Conservation (phyloP, 2,113 vertebrate genomes). For the Cricetomys ansorgei region DNA sequence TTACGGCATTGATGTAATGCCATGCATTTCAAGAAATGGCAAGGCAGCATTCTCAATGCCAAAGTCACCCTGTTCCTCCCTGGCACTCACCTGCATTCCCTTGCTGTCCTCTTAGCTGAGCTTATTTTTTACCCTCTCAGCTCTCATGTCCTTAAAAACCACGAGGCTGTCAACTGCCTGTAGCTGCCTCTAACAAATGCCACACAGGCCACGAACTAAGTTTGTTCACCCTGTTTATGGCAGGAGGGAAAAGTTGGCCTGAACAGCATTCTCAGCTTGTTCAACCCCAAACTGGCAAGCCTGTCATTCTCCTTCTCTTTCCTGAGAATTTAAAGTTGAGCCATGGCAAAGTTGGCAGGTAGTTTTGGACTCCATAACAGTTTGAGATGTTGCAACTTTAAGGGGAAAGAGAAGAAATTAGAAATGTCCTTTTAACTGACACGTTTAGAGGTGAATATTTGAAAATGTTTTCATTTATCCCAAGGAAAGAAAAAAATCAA, state of each 20-base stretch:
- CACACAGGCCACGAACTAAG: slow-evolving; percentile 46
- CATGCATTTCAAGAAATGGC: background rate
- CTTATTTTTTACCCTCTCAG: slow-evolving; percentile 58
- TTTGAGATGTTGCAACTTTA: slow-evolving; percentile 64
- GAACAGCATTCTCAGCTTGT: slow-evolving; percentile 8
- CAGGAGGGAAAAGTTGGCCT: slow-evolving; percentile 53
- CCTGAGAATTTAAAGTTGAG: slow-evolving; percentile 65
- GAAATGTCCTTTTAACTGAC: slow-evolving; percentile 63
- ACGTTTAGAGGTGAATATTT: slow-evolving; percentile 60
- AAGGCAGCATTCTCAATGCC: slow-evolving; percentile 3
- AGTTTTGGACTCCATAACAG: slow-evolving; percentile 28
- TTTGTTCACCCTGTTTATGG: slow-evolving; percentile 13
- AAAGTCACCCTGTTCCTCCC: slow-evolving; percentile 32
- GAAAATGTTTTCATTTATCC: slow-evolving; percentile 52
- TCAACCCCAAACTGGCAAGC: slow-evolving; percentile 31
- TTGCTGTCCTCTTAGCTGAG: slow-evolving; percentile 46
- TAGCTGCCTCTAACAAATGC: slow-evolving; percentile 70
- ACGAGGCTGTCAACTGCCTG: slow-evolving; percentile 68
- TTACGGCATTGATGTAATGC: background rate
- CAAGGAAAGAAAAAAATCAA: background rate
- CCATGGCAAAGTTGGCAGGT: slow-evolving; percentile 61
- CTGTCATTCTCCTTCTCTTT: slow-evolving; percentile 32
- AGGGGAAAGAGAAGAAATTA: slow-evolving; percentile 69
- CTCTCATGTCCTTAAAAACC: slow-evolving; percentile 52
- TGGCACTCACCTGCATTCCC: background rate